These are phyloP conservation scores for Onthophagus sagittarius DNA, from an alignment of 2,888 invertebrate species.

Conservation along the genomic window DNA sequence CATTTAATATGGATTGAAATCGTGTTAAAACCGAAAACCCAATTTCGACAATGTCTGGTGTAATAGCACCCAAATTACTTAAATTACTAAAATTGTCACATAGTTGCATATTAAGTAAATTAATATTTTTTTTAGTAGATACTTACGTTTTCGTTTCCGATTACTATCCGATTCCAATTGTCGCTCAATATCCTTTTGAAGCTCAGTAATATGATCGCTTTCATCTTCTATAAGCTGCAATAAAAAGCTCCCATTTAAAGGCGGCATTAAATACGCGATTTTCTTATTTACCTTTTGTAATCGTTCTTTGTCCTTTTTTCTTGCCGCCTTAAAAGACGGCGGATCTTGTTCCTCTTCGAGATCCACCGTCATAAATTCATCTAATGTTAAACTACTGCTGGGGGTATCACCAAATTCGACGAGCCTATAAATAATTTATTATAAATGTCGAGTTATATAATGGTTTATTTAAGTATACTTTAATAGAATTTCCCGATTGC, in stretches of 20 bases:
- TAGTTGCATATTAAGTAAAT: not conserved
- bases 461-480: not conserved
- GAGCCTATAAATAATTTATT: slow-evolving; percentile 59
- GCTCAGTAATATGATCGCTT: slow-evolving; percentile 62
- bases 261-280: not conserved
- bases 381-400: slow-evolving; percentile 88
- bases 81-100: not conserved
- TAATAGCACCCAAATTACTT: not conserved
- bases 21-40: not conserved
- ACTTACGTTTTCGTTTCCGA: slow-evolving; percentile 19
- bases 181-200: slow-evolving; percentile 83
- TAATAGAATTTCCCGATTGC: not conserved
- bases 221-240: slow-evolving; percentile 54
- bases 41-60: not conserved
- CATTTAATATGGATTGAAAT: not conserved
- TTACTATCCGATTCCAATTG: slow-evolving; percentile 65
- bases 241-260: not conserved
- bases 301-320: slow-evolving; percentile 82
- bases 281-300: slow-evolving; percentile 62
- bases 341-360: slow-evolving; percentile 95
- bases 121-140: no score
- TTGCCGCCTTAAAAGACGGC: slow-evolving; percentile 88
- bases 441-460: no score
- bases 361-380: slow-evolving; percentile 96
- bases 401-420: slow-evolving; percentile 97